Evolutionary conservation across 2,797 vertebrate species (phyloP).

Genomic region (Pangasius sanitwongsei): DNA sequence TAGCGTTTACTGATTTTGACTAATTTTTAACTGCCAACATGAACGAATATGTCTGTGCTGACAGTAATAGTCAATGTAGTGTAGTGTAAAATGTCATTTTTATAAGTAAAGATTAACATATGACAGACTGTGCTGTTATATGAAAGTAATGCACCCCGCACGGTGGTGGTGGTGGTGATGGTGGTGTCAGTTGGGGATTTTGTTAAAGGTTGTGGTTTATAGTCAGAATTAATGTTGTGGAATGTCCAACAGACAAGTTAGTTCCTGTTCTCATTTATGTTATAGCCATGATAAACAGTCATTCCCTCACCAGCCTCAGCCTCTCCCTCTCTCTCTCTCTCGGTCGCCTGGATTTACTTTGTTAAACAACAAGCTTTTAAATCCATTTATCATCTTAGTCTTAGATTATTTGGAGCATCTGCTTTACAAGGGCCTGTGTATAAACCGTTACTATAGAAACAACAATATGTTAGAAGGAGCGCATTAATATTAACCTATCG

Average conservation of each 20-base stretch:
- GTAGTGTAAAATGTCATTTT: neutral
- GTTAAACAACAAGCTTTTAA: neutral
- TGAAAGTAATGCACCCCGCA: too few species aligned
- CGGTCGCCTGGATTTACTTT: neutral
- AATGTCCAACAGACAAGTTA: neutral
- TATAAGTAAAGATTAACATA: neutral
- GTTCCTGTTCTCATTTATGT: neutral
- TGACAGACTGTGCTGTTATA: neutral
- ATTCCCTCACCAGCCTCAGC: neutral
- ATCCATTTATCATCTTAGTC: neutral
- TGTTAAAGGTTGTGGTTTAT: constrained; percentile 3
- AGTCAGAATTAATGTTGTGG: neutral
- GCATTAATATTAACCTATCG: neutral
- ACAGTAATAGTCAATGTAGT: neutral
- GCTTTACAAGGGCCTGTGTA: neutral
- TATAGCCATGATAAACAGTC: neutral
- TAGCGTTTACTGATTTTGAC: neutral
- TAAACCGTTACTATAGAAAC: neutral
- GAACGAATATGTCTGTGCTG: neutral
- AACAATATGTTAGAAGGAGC: neutral
- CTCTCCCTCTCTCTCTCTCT: neutral
- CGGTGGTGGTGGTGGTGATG: neutral
- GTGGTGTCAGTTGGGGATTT: neutral
- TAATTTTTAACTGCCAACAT: neutral
- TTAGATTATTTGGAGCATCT: neutral